Evolutionary conservation across 2,113 vertebrate genomes (phyloP).

Genomic region (Myotis lucifugus): DNA sequence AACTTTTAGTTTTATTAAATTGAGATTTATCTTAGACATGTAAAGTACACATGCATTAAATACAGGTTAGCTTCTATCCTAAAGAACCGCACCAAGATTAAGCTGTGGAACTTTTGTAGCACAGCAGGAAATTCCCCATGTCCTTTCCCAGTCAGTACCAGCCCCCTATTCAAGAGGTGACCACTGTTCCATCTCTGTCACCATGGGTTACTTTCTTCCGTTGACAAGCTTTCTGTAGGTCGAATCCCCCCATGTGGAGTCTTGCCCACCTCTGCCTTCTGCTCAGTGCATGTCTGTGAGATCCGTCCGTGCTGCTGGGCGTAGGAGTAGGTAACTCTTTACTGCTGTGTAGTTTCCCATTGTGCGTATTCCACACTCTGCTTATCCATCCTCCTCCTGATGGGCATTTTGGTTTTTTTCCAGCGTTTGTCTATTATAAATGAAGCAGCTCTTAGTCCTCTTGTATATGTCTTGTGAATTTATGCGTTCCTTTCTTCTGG

Average conservation of each 20-base stretch:
- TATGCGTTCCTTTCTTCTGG: neutral
- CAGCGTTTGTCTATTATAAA: neutral
- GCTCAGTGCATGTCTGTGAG: fast-evolving
- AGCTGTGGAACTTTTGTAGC: fast-evolving
- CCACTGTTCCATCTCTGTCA: fast-evolving
- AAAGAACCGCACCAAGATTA: fast-evolving
- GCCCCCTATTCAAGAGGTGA: neutral
- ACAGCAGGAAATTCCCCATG: neutral
- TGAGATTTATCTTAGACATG: neutral
- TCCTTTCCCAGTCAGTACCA: neutral
- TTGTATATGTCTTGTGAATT: neutral
- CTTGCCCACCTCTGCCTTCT: neutral
- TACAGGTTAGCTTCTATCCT: neutral
- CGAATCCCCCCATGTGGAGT: fast-evolving
- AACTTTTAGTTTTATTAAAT: neutral
- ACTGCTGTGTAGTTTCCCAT: neutral
- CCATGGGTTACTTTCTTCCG: fast-evolving
- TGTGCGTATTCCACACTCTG: too few species aligned
- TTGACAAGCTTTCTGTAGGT: fast-evolving
- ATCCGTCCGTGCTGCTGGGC: fast-evolving
- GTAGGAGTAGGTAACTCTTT: neutral
- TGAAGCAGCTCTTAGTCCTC: neutral
- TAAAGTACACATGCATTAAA: neutral
- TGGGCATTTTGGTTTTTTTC: neutral
- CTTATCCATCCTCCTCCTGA: fast-evolving